Conservation (phyloP, 1,140 invertebrate species). For the Spodoptera litura region DNA sequence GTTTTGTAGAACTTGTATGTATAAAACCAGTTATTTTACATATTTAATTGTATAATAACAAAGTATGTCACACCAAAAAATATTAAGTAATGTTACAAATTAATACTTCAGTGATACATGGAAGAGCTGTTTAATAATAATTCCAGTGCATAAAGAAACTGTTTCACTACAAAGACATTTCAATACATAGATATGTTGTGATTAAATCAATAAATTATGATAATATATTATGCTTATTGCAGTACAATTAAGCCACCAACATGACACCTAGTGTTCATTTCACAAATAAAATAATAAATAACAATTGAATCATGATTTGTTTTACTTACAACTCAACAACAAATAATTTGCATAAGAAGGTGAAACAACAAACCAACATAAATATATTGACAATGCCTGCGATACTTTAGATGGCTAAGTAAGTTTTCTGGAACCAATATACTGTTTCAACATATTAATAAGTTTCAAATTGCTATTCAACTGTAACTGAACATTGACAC, state of each 20-base stretch:
- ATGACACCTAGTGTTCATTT: slow-evolving; percentile 46
- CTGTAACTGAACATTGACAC: slow-evolving; percentile 88
- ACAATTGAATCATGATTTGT: slow-evolving; percentile 23
- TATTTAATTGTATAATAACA: slow-evolving; percentile 5
- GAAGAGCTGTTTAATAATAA: slow-evolving; percentile 11
- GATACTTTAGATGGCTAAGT: background rate
- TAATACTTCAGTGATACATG: slow-evolving; percentile 16
- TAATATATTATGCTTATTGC: slow-evolving; percentile 24
- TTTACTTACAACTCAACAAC: slow-evolving; percentile 12
- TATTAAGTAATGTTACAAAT: slow-evolving; percentile 21
- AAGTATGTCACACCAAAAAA: slow-evolving; percentile 37
- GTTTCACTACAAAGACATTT: background rate
- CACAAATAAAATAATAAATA: slow-evolving; percentile 44
- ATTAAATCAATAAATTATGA: slow-evolving; percentile 4
- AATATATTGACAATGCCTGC: background rate
- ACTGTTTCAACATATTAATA: slow-evolving; percentile 77
- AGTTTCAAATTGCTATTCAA: slow-evolving; percentile 80
- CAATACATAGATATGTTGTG: slow-evolving; percentile 6
- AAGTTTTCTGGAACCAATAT: slow-evolving; percentile 50
- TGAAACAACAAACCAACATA: background rate
- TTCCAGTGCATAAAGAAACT: background rate
- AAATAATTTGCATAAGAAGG: background rate
- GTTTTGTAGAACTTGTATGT: background rate
- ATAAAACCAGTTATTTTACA: background rate
- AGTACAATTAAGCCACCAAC: slow-evolving; percentile 42